These are phyloP conservation scores for Rhagonycha fulva DNA, from an alignment of 2,888 invertebrate species.

Conservation along the genomic window DNA sequence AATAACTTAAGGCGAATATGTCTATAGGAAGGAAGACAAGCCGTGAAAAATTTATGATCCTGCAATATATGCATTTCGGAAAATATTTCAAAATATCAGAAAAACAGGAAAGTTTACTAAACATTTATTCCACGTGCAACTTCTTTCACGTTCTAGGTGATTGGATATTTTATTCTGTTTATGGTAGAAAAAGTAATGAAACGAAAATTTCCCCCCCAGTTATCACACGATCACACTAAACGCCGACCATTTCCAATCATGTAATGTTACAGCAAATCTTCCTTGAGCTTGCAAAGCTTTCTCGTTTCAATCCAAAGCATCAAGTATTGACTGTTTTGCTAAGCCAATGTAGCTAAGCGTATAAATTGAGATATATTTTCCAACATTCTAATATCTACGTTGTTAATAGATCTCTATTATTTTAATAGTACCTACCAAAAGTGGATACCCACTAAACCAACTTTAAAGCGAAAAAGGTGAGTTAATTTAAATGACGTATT, in stretches of 20 bases:
- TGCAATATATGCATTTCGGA: background rate
- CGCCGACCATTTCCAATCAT: background rate
- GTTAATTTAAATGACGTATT: background rate
- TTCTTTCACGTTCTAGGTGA: background rate
- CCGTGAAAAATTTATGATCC: background rate
- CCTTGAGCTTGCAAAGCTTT: background rate
- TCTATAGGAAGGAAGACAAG: background rate
- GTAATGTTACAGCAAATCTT: background rate
- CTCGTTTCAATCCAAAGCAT: background rate
- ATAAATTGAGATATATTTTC: background rate
- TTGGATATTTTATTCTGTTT: background rate
- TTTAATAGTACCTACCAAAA: background rate
- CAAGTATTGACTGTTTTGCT: background rate
- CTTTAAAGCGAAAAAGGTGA: background rate
- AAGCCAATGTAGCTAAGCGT: background rate
- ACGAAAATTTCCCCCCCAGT: background rate
- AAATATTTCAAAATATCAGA: background rate
- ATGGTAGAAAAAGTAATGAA: background rate
- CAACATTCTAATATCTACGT: background rate
- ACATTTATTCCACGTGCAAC: background rate
- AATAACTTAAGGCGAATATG: background rate
- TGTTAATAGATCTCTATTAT: background rate
- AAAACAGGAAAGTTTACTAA: background rate
- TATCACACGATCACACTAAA: background rate
- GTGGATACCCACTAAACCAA: background rate